Evolutionary conservation across 2,888 invertebrate genomes (phyloP).

Genomic region (Thereva nobilitata): DNA sequence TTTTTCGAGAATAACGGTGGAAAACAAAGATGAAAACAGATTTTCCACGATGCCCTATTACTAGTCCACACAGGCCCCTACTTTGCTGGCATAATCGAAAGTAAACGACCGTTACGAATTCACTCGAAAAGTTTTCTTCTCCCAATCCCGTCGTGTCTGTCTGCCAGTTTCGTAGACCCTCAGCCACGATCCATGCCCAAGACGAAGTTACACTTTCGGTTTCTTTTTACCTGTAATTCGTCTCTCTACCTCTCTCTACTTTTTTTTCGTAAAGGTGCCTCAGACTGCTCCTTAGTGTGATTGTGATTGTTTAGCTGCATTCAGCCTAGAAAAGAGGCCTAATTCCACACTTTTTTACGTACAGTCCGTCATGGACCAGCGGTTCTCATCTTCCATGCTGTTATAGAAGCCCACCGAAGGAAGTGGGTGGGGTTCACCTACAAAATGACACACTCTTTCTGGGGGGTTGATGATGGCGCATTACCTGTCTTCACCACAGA

Average conservation of each 20-base stretch:
- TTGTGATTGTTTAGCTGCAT: background rate
- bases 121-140: too few relatives aligned
- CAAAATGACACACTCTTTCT: constrained; percentile 6
- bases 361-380: constrained; percentile 17
- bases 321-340: constrained; percentile 14
- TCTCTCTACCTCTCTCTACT: too few relatives aligned
- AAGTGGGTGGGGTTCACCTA: constrained; percentile 21
- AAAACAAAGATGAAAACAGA: too few relatives aligned
- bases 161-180: background rate
- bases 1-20: too few relatives aligned
- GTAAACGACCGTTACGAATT: too few relatives aligned
- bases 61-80: too few relatives aligned
- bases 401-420: background rate
- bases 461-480: constrained; percentile 17
- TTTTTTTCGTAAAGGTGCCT: background rate
- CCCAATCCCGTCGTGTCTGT: background rate
- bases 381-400: constrained; percentile 7
- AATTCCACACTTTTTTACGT: constrained; percentile 1
- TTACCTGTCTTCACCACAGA: background rate
- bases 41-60: too few relatives aligned
- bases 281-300: background rate
- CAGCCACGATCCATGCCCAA: background rate
- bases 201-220: constrained; percentile 21
- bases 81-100: too few relatives aligned
- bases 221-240: background rate